phyloP scores from a whole-genome alignment of 2,113 vertebrate species.

The Mormyrus lacerda region DNA sequence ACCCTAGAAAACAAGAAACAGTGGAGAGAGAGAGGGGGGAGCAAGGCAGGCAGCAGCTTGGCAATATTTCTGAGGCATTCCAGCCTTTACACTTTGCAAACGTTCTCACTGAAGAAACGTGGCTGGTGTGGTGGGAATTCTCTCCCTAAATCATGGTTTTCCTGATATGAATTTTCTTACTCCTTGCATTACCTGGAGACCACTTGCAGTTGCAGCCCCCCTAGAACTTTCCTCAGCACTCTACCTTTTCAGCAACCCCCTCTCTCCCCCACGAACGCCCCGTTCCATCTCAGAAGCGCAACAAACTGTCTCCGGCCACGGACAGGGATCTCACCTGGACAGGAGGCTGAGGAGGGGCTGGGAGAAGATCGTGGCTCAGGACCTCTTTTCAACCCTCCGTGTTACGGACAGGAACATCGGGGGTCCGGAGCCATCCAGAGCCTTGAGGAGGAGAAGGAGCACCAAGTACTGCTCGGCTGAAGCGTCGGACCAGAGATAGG shows the following conservation, averaged over 20 bases:
- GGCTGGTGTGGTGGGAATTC: background rate
- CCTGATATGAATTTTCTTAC: background rate
- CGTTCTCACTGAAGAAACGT: background rate
- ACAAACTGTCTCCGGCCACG: background rate
- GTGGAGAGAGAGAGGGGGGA: slow-evolving; percentile 30
- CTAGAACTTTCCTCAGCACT: slow-evolving; percentile 9
- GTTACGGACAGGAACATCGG: background rate
- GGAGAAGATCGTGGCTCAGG: background rate
- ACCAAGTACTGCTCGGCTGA: background rate
- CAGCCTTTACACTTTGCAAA: background rate
- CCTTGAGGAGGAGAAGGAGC: background rate
- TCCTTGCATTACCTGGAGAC: background rate
- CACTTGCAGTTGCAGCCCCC: background rate
- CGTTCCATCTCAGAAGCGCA: background rate
- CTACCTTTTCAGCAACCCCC: background rate
- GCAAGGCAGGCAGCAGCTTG: slow-evolving; percentile 28
- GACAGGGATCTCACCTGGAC: background rate
- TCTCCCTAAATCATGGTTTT: background rate
- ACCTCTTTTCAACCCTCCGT: background rate
- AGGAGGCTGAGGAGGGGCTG: background rate
- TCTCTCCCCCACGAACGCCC: background rate
- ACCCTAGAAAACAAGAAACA: slow-evolving; percentile 30
- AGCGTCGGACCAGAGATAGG: background rate
- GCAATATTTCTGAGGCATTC: slow-evolving; percentile 11
- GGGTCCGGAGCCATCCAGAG: background rate